These are phyloP conservation scores for Maccullochella peelii DNA, from an alignment of 2,113 vertebrate species.

Conservation along the genomic window DNA sequence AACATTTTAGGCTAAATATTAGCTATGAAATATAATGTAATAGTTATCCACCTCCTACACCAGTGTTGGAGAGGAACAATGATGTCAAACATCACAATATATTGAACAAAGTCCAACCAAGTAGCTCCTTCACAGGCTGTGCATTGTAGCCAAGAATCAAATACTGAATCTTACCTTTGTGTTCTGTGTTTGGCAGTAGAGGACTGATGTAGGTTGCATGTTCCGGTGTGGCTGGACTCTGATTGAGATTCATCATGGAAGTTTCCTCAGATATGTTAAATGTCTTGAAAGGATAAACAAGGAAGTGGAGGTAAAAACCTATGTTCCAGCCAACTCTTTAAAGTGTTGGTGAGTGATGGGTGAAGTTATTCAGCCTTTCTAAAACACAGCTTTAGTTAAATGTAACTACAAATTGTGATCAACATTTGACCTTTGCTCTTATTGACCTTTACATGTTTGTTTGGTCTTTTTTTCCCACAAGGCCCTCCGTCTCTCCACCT, in stretches of 20 bases:
- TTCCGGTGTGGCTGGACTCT: conserved; percentile 6
- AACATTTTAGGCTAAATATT: neutral
- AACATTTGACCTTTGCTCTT: neutral
- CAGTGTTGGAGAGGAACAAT: neutral
- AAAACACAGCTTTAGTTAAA: neutral
- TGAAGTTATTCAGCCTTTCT: conserved; percentile 3
- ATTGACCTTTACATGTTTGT: neutral
- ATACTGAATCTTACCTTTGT: conserved; percentile 43
- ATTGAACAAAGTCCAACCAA: neutral
- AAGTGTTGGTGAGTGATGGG: neutral
- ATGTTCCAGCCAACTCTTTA: neutral
- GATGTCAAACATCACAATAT: neutral
- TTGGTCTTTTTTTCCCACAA: neutral
- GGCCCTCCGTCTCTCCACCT: neutral
- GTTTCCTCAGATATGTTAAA: conserved; percentile 45
- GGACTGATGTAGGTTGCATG: conserved; percentile 2
- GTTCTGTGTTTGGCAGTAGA: neutral
- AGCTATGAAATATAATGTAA: neutral
- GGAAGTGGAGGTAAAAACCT: neutral
- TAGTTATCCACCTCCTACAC: neutral
- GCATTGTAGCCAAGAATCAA: neutral
- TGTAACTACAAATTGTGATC: neutral
- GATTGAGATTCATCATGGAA: conserved; percentile 34
- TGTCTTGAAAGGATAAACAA: conserved; percentile 49
- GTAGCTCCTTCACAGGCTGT: neutral